Percentiles rank a stretch among this genome's conserved stretches.
Evolutionary conservation across 1,140 invertebrate genomes (phyloP).

Genomic region (Fragariocoptes setiger): DNA sequence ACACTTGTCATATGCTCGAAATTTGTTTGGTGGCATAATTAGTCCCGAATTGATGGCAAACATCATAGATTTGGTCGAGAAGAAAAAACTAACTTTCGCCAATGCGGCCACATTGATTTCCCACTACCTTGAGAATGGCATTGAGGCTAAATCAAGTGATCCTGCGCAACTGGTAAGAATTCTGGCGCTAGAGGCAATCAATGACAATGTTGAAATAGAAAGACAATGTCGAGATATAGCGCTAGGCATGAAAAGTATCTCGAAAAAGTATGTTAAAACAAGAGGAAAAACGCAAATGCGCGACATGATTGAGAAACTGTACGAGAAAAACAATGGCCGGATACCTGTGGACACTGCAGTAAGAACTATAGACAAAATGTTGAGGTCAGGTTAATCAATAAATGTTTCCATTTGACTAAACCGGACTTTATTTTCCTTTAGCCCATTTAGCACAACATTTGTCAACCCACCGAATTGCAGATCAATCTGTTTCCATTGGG

Average conservation of each 20-base stretch:
- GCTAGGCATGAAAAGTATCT: background rate
- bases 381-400: no score
- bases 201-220: background rate
- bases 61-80: background rate
- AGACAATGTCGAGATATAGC: background rate
- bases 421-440: no score
- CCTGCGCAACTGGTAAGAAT: background rate
- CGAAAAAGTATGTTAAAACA: background rate
- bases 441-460: no score
- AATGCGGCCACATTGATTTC: background rate
- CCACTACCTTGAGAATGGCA: background rate
- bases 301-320: background rate
- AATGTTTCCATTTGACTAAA: no score
- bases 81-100: background rate
- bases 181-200: background rate
- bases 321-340: background rate
- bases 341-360: background rate
- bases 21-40: background rate
- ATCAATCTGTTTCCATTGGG: background rate
- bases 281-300: background rate
- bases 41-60: background rate
- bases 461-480: no score
- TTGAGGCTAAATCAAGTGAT: no score
- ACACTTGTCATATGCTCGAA: background rate
- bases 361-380: background rate